phyloP scores from a whole-genome alignment of 2,888 invertebrate species.

The Danaus chrysippus region DNA sequence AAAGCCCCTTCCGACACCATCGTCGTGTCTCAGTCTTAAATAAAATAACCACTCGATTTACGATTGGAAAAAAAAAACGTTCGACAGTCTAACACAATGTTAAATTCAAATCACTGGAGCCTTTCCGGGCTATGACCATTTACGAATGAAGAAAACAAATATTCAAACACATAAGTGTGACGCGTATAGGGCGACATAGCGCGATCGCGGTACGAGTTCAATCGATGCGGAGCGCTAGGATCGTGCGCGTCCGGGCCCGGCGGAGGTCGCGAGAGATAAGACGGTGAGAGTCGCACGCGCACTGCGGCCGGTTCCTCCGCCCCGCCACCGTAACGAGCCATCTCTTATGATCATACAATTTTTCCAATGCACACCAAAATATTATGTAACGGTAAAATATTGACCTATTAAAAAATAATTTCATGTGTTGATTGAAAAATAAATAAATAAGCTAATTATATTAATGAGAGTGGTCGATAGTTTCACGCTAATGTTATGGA shows the following conservation, averaged over 20 bases:
- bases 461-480: neutral
- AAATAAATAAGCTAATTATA: neutral
- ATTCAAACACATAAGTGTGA: constrained; percentile 58
- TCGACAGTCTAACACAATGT: constrained; percentile 30
- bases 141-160: constrained; percentile 54
- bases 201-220: constrained; percentile 56
- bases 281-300: constrained; percentile 76
- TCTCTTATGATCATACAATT: constrained; percentile 65
- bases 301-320: constrained; percentile 50
- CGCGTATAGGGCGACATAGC: constrained; percentile 64
- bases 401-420: constrained; percentile 50
- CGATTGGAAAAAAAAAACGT: constrained; percentile 10
- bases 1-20: constrained; percentile 82
- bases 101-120: constrained; percentile 48
- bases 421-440: neutral
- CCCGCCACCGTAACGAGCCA: constrained; percentile 51
- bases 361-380: constrained; percentile 61
- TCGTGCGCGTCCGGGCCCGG: constrained; percentile 74
- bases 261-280: constrained; percentile 79
- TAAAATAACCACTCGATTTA: constrained; percentile 22
- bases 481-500: neutral
- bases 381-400: constrained; percentile 70
- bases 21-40: constrained; percentile 43
- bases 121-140: constrained; percentile 61
- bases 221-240: constrained; percentile 58